Percentiles rank a stretch among this genome's conserved stretches.
Conservation (phyloP, 2,797 vertebrate genomes). For the Myotis pilosus region DNA sequence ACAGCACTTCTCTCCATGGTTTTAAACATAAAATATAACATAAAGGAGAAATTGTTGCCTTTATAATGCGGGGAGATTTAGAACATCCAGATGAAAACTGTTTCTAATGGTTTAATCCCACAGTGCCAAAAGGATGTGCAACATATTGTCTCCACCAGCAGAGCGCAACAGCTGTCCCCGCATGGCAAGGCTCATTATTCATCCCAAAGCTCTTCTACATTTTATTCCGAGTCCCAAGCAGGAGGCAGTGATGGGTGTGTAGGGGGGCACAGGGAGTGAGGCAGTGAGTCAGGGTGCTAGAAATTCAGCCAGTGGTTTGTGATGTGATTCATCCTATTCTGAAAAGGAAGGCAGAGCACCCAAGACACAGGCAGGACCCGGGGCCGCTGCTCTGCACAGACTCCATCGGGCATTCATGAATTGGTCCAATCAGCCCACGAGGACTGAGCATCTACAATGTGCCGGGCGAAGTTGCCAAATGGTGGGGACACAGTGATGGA, state of each 20-base stretch:
- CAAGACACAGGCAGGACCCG: too few relatives aligned
- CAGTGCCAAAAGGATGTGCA: conserved; percentile 8
- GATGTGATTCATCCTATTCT: background rate
- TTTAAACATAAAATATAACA: conserved; percentile 63
- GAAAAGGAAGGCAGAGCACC: background rate
- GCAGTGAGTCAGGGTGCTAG: background rate
- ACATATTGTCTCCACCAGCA: background rate
- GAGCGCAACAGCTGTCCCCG: conserved; percentile 60
- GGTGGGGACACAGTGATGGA: background rate
- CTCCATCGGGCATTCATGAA: background rate
- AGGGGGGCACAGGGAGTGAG: background rate
- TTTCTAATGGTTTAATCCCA: conserved; percentile 64
- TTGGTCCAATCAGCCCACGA: too few relatives aligned
- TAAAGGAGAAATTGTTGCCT: conserved; percentile 36
- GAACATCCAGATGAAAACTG: conserved; percentile 28
- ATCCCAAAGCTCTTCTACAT: background rate
- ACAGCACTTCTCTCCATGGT: conserved; percentile 28
- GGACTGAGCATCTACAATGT: background rate
- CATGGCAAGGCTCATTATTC: background rate
- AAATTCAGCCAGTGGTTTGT: background rate
- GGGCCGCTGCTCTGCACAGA: background rate
- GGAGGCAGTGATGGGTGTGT: background rate
- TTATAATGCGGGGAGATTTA: conserved; percentile 28
- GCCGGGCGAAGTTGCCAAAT: background rate
- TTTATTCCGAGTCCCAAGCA: background rate